Evolutionary conservation across 1,140 invertebrate species (phyloP).

Genomic region (Bombus sibiricus): DNA sequence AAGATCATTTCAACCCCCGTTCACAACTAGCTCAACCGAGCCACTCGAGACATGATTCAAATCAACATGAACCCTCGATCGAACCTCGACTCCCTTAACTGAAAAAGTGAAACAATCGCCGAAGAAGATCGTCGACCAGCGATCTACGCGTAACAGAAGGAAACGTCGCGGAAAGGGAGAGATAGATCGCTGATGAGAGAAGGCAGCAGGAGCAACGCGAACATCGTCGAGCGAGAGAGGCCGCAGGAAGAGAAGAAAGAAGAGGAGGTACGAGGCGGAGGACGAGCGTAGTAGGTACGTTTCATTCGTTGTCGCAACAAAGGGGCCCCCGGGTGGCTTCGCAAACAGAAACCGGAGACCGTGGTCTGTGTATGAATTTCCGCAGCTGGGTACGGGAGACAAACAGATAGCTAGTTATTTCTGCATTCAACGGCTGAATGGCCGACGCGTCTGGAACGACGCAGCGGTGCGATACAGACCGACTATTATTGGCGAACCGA

Average conservation of each 20-base stretch:
- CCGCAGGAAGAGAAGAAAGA: slow-evolving; percentile 8
- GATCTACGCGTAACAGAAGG: neutral
- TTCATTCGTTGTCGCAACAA: slow-evolving; percentile 70
- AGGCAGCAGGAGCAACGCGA: slow-evolving; percentile 16
- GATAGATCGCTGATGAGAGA: slow-evolving; percentile 43
- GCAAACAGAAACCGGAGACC: slow-evolving; percentile 71
- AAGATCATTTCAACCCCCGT: too few relatives aligned
- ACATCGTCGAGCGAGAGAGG: neutral
- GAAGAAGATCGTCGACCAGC: neutral
- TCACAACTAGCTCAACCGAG: too few relatives aligned
- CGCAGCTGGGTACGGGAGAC: slow-evolving; percentile 70
- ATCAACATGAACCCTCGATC: neutral
- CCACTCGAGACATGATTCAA: too few relatives aligned
- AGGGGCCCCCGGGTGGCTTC: slow-evolving; percentile 68
- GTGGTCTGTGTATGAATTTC: slow-evolving; percentile 71
- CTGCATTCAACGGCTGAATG: slow-evolving; percentile 70
- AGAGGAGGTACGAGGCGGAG: slow-evolving; percentile 40
- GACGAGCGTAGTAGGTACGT: slow-evolving; percentile 64
- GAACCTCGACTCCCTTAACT: neutral
- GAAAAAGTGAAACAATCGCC: neutral
- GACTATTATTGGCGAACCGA: slow-evolving; percentile 67
- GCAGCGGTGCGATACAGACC: slow-evolving; percentile 65
- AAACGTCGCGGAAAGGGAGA: slow-evolving; percentile 21
- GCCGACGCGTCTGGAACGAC: slow-evolving; percentile 70
- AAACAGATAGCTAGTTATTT: slow-evolving; percentile 72